Evolutionary conservation across 2,797 vertebrate genomes (phyloP).

Genomic region (Atherinosoma microstoma): DNA sequence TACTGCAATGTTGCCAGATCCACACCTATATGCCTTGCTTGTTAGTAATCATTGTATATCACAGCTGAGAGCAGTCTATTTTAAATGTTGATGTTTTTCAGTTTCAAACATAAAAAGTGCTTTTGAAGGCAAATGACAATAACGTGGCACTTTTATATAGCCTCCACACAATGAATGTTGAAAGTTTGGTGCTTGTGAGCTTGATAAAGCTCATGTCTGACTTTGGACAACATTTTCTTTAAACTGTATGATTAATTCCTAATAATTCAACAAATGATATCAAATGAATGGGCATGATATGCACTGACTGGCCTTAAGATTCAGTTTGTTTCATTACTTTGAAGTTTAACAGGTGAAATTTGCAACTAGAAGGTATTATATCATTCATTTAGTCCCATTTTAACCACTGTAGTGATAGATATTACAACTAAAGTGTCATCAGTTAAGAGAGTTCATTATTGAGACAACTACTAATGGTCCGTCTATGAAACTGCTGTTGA

Average conservation of each 20-base stretch:
- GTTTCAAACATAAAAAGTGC: background rate
- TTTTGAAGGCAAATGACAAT: background rate
- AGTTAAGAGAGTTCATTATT: background rate
- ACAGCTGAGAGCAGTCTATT: background rate
- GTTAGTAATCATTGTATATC: background rate
- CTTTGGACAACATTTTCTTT: background rate
- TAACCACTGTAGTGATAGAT: background rate
- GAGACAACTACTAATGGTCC: background rate
- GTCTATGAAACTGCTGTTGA: background rate
- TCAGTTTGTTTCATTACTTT: background rate
- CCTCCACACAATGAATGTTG: background rate
- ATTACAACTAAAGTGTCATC: background rate
- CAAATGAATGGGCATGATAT: background rate
- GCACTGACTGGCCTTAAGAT: too few relatives aligned
- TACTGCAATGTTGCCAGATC: too few relatives aligned
- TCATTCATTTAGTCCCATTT: background rate
- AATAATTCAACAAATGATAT: background rate
- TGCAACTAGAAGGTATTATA: too few relatives aligned
- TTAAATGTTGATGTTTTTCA: background rate
- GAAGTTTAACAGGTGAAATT: background rate
- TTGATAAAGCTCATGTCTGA: background rate
- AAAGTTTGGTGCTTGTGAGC: background rate
- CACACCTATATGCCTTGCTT: background rate
- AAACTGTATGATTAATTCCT: background rate
- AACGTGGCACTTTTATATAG: background rate